Evolutionary conservation across 37 sponge, comb jelly and placozoan genomes (phyloP), one percentile per base, ranked within the genome.

Genomic region (Hormiphora californensis): DNA sequence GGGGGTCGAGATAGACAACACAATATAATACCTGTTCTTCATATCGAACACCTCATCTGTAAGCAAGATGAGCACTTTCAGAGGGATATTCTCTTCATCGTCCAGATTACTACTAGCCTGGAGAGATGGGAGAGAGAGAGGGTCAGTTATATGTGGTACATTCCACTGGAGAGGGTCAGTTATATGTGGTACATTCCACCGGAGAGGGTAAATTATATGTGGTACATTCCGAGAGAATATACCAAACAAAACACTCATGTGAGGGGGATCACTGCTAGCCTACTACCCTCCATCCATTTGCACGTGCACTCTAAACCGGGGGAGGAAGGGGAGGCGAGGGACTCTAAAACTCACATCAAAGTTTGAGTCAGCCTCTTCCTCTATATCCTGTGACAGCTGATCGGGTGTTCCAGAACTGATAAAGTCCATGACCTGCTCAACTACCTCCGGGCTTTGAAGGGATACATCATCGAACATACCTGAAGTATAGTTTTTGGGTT

Each of bases 41-140:
- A 73, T 73, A 28, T 73, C 81, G 46, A 73, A 73, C 81, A 73
- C 81, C 46, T 73, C 81, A 28, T 73, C 81, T 19, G 81, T 73
- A 28, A 73, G 81, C 2, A 73, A 33, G 46, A 73, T 73, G 23
- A 73, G 81, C 21, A 73, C 81, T 73, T 73, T 73, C 2, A 73
- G 44, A 28, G 81, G 81, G 43, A 73, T 73, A 28, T 73, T 73
- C 23, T 73, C 81, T 30, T 73, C 81, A 46, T 73, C 81, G 8
- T 73, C 81, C 15, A 73, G 9, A 23, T 22, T 19, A 73, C 81
- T 73, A 28, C 25, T 73, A 3, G 81, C 81, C 81, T 73, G 81
- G n/a, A n/a, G n/a, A n/a, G n/a, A n/a, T n/a, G n/a, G n/a, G n/a
- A n/a, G n/a, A n/a, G n/a, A n/a, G n/a, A n/a, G n/a, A n/a, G n/a